phyloP scores from a whole-genome alignment of 2,797 vertebrate genomes.

The Pseudochromis fuscus region DNA sequence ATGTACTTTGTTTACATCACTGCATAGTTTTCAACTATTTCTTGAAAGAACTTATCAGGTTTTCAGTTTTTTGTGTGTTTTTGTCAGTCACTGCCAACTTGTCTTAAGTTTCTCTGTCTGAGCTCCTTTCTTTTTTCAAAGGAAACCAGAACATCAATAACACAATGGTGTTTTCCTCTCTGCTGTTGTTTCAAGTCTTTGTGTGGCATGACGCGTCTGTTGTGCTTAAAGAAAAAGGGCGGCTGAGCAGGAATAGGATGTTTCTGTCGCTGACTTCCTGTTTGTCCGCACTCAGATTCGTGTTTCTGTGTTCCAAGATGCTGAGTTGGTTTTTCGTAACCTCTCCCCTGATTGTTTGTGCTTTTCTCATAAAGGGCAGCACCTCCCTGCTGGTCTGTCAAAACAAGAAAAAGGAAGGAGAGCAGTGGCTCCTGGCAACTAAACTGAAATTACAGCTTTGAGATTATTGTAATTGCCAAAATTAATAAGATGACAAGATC shows the following conservation, averaged over 20 bases:
- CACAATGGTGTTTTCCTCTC: slow-evolving; percentile 76
- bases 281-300: slow-evolving; percentile 49
- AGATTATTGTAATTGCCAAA: slow-evolving; percentile 1
- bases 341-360: background rate
- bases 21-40: background rate
- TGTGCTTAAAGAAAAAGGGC: slow-evolving; percentile 18
- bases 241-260: slow-evolving; percentile 68
- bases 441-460: slow-evolving; percentile 14
- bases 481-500: background rate
- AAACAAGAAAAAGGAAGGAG: background rate
- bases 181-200: slow-evolving; percentile 69
- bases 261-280: slow-evolving; percentile 69
- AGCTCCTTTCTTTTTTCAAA: slow-evolving; percentile 54
- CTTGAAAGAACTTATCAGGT: background rate
- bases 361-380: background rate
- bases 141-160: slow-evolving; percentile 59
- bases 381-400: background rate
- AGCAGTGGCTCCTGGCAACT: background rate
- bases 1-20: background rate
- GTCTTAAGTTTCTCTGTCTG: slow-evolving; percentile 37
- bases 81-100: slow-evolving; percentile 42
- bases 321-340: slow-evolving; percentile 33
- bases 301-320: slow-evolving; percentile 15
- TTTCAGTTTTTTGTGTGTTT: slow-evolving; percentile 26
- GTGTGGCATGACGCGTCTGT: slow-evolving; percentile 46